phyloP scores from a whole-genome alignment of 2,113 vertebrate species.

The Marmota monax region DNA sequence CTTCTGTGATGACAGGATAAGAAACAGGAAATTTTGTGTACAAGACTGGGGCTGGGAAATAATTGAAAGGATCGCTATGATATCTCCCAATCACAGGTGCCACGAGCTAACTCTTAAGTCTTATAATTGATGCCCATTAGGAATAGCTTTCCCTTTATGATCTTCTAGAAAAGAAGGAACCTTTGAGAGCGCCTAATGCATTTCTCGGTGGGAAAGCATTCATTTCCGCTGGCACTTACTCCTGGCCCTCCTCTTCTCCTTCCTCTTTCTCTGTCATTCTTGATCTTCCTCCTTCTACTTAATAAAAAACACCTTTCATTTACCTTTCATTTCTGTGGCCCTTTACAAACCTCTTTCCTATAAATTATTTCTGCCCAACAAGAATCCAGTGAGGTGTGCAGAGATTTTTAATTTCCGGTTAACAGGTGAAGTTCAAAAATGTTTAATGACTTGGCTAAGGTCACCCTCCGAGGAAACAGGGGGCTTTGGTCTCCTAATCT shows the following conservation, averaged over 20 bases:
- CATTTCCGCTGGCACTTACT: conserved; percentile 37
- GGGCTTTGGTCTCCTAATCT: background rate
- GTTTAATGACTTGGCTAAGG: background rate
- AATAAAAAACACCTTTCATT: conserved; percentile 57
- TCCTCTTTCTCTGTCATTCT: conserved; percentile 54
- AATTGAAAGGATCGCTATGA: background rate
- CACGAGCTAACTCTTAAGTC: background rate
- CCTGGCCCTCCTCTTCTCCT: conserved; percentile 33
- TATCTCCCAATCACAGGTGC: conserved; percentile 46
- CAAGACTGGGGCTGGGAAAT: background rate
- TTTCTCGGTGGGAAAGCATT: conserved; percentile 61
- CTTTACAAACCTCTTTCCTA: conserved; percentile 25
- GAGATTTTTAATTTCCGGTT: conserved; percentile 54
- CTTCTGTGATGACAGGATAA: background rate
- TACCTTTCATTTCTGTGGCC: conserved; percentile 43
- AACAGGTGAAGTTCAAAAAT: conserved; percentile 15
- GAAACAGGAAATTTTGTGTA: conserved; percentile 11
- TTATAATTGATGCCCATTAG: conserved; percentile 72
- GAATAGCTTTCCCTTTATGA: conserved; percentile 67
- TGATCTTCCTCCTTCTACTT: conserved; percentile 58
- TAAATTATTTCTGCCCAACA: conserved; percentile 21
- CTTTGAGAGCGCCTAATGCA: conserved; percentile 66
- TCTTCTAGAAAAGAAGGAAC: conserved; percentile 1
- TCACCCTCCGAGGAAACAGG: background rate
- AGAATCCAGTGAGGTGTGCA: background rate